Conservation (phyloP, 2,797 vertebrate genomes). For the Podarcis siculus region DNA sequence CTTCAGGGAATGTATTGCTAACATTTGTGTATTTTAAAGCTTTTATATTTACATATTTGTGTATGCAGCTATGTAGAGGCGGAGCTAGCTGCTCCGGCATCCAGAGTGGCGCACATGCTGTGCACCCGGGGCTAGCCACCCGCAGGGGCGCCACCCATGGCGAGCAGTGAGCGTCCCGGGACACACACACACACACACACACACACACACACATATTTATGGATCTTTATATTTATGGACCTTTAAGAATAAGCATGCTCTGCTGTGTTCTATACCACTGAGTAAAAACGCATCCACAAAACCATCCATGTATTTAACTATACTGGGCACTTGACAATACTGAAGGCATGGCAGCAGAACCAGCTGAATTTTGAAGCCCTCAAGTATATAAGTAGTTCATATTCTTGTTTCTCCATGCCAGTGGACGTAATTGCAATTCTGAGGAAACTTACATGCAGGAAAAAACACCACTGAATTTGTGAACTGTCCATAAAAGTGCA, state of each 20-base stretch:
- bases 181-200: too few relatives aligned
- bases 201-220: background rate
- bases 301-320: background rate
- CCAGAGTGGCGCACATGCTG: too few relatives aligned
- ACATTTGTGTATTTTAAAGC: background rate
- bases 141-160: too few relatives aligned
- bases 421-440: background rate
- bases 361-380: background rate
- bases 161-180: too few relatives aligned
- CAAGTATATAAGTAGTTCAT: background rate
- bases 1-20: background rate
- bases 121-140: too few relatives aligned
- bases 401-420: background rate
- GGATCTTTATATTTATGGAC: background rate
- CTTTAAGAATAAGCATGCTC: background rate
- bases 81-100: too few relatives aligned
- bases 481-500: background rate
- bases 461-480: background rate
- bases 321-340: background rate
- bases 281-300: background rate
- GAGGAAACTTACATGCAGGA: background rate
- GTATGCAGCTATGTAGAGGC: too few relatives aligned
- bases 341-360: background rate
- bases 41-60: background rate
- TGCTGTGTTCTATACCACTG: background rate